A percentile compares a stretch with the other conserved stretches of the same genome.
These are phyloP conservation scores for Epizoanthus rinbou DNA, from an alignment of 92 coral and sea anemone genomes.

Conservation along the genomic window DNA sequence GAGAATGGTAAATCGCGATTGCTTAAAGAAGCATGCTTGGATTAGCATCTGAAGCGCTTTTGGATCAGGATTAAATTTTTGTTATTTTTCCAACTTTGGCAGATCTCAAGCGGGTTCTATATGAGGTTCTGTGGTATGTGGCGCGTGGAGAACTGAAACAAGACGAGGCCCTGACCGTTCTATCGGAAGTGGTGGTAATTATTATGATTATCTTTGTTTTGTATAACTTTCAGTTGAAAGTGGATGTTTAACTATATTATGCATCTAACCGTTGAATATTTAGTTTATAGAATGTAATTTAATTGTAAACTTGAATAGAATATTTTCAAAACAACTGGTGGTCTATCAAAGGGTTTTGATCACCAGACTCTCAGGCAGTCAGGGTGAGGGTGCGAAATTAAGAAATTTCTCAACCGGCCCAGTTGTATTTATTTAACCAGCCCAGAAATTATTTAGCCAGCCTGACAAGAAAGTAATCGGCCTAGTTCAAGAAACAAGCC, in stretches of 20 bases:
- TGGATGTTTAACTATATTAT: neutral
- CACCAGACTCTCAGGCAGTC: too few relatives aligned
- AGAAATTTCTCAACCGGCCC: too few relatives aligned
- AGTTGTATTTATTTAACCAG: too few relatives aligned
- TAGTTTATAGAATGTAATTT: neutral
- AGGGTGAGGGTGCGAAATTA: too few relatives aligned
- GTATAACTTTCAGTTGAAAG: neutral
- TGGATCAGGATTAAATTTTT: neutral
- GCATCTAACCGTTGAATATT: neutral
- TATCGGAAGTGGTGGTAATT: constrained; percentile 85
- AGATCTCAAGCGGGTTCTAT: constrained; percentile 89
- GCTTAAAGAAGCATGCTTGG: neutral
- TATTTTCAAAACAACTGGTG: neutral
- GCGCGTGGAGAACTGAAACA: constrained; percentile 83
- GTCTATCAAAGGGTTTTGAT: too few relatives aligned
- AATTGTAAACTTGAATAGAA: neutral
- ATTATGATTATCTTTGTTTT: neutral
- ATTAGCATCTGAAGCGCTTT: neutral
- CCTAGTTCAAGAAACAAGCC: too few relatives aligned
- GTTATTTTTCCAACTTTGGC: neutral
- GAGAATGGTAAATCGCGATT: constrained; percentile 66
- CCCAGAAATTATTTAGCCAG: too few relatives aligned
- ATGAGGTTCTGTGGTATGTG: constrained; percentile 90
- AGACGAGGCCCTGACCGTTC: constrained; percentile 80
- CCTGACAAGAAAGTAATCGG: too few relatives aligned